Conservation (phyloP, 2,888 invertebrate genomes). For the Molanna angustata region DNA sequence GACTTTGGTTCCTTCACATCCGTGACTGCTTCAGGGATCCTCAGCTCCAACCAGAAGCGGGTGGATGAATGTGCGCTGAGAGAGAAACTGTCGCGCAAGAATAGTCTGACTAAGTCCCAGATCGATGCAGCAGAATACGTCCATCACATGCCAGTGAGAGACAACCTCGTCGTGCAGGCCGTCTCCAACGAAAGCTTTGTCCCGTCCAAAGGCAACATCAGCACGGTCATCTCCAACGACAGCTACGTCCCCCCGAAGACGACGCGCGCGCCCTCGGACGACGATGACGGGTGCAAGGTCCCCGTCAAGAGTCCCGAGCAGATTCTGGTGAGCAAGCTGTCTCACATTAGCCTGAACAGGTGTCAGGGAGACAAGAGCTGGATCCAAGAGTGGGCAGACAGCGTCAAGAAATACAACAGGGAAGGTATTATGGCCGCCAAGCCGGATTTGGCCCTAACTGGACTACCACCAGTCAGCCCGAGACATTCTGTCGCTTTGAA, state of each 20-base stretch:
- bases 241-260: slow-evolving; percentile 8
- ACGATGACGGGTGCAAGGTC: slow-evolving; percentile 40
- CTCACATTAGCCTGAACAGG: slow-evolving; percentile 49
- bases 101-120: slow-evolving; percentile 67
- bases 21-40: slow-evolving; percentile 68
- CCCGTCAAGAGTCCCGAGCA: slow-evolving; percentile 42
- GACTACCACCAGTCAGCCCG: slow-evolving; percentile 47
- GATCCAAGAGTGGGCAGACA: slow-evolving; percentile 66
- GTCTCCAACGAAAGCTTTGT: slow-evolving; percentile 32
- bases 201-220: slow-evolving; percentile 3
- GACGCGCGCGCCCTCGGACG: neutral
- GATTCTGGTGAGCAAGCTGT: slow-evolving; percentile 45
- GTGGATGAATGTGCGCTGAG: slow-evolving; percentile 35
- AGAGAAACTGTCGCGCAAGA: slow-evolving; percentile 44
- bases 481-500: slow-evolving; percentile 41
- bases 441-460: slow-evolving; percentile 36
- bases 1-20: slow-evolving; percentile 67
- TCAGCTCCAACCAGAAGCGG: slow-evolving; percentile 52
- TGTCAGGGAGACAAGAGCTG: slow-evolving; percentile 56
- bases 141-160: slow-evolving; percentile 40
- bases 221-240: slow-evolving; percentile 8
- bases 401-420: slow-evolving; percentile 55
- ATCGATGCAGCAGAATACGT: slow-evolving; percentile 64
- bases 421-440: slow-evolving; percentile 41
- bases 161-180: slow-evolving; percentile 25